Evolutionary conservation across 1,140 invertebrate genomes (phyloP), one percentile per base, ranked within the genome.

Genomic region (Propsilocerus akamusi): DNA sequence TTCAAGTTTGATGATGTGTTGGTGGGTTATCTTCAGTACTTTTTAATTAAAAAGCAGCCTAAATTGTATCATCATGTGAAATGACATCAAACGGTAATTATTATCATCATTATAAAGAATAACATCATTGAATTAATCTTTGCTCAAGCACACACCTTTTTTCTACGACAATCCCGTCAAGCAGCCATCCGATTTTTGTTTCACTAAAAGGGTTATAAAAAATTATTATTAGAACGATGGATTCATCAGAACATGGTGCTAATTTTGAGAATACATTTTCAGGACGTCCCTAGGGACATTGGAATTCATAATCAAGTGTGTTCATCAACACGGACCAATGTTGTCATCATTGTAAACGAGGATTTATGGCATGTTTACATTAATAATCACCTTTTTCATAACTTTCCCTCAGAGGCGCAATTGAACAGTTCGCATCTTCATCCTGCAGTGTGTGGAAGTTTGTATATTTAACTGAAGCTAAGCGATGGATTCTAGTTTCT

Each of bases 71-170:
- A 47, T 49, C 37, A 46, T 49, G 26, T 47, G 53, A 49, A 51
- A 49, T 48, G n/a, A 49, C 26, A 53, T 56, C 55, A 56, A 55
- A 55, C 55, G 55, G 55, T 56, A 56, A 53, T 55, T 55, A 52
- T 53, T 53, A 53, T 55, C 54, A 55, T 55, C 50, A 55, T 51
- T 25, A 14, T 4, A 11, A 24, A 20, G 28, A 7, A 17, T 25
- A 5, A 6, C 24, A 6, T 26, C 12, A 11, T 49, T 24, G 20
- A 46, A 48, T n/a, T 17, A 48, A 25, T 26, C 25, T 6, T 49
- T n/a, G 12, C 25, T 14, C 25, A 47, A 24, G 22, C 34, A 26
- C 23, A 26, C 25, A 25, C 48, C 3, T 26, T 49, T 47, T 24
- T 17, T 24, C 20, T 23, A 47, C 24, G 26, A 47, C 26, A 5